phyloP scores from a whole-genome alignment of 2,797 vertebrate species.

The Scolopax rusticola region DNA sequence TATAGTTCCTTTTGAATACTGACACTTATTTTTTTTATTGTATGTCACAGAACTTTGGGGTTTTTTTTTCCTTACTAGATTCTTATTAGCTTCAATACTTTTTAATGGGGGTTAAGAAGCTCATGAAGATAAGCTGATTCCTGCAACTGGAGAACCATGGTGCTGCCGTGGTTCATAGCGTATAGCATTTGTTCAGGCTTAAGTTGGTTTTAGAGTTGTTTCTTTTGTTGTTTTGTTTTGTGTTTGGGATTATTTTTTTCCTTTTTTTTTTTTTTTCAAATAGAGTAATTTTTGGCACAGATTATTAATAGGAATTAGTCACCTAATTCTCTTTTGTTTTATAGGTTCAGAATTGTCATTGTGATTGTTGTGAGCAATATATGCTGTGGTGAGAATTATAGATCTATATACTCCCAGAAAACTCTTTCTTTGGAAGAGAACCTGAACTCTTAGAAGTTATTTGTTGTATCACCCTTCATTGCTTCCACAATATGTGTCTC shows the following conservation, averaged over 20 bases:
- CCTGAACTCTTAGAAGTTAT: not conserved
- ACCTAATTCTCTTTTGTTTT: not conserved
- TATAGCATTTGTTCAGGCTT: not conserved
- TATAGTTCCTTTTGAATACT: not conserved
- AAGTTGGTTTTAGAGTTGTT: not conserved
- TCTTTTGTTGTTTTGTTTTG: fast-evolving
- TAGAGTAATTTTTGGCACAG: not conserved
- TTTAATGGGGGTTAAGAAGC: not conserved
- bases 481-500: not conserved
- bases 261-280: not conserved
- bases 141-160: not conserved
- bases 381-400: not conserved
- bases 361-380: not conserved
- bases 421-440: not conserved
- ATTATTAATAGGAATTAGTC: not conserved
- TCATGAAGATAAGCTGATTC: not conserved
- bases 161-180: not conserved
- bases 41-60: not conserved
- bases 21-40: not conserved
- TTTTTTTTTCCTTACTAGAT: not conserved
- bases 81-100: not conserved
- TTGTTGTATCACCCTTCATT: not conserved
- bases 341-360: not conserved
- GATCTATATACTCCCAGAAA: not conserved
- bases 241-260: not conserved